These are phyloP conservation scores for Galagoides demidoff DNA, from an alignment of 2,797 vertebrate genomes.

Conservation along the genomic window DNA sequence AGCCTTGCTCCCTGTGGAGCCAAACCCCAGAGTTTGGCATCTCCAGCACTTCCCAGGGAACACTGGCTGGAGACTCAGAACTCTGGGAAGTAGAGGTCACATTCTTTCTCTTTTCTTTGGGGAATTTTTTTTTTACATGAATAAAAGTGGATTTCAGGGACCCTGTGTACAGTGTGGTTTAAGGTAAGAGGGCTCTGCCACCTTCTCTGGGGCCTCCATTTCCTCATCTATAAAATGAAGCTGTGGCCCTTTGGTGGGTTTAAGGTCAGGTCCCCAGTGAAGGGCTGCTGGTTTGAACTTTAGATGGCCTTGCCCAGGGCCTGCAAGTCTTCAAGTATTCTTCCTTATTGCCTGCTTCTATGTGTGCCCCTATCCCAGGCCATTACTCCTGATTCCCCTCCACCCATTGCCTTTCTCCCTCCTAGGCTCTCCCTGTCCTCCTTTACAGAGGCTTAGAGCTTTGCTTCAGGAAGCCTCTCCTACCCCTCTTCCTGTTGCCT, in stretches of 20 bases:
- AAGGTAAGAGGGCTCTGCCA: neutral
- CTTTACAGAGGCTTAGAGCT: conserved; percentile 25
- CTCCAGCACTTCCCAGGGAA: neutral
- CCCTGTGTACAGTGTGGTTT: conserved; percentile 66
- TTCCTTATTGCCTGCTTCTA: neutral
- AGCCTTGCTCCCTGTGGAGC: conserved; percentile 87
- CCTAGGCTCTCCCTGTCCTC: neutral
- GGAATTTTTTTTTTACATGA: conserved; percentile 65
- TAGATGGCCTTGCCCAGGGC: neutral
- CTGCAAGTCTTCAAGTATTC: neutral
- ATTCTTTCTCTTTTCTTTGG: conserved; percentile 48
- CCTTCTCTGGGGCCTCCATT: neutral
- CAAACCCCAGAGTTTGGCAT: conserved; percentile 80
- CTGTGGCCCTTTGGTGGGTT: neutral
- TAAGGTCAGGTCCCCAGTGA: neutral
- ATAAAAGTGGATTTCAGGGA: conserved; percentile 82
- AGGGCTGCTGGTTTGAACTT: neutral
- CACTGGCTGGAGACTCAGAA: neutral
- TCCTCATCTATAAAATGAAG: conserved; percentile 6
- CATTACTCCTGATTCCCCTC: neutral
- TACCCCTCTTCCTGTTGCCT: conserved; percentile 58
- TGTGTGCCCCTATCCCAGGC: neutral
- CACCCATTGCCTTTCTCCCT: neutral
- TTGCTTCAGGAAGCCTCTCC: conserved; percentile 56
- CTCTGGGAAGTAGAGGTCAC: conserved; percentile 32